Evolutionary conservation across 2,888 invertebrate species (phyloP), one percentile per base, ranked within the genome.

Genomic region (Stictocephala bisonia): DNA sequence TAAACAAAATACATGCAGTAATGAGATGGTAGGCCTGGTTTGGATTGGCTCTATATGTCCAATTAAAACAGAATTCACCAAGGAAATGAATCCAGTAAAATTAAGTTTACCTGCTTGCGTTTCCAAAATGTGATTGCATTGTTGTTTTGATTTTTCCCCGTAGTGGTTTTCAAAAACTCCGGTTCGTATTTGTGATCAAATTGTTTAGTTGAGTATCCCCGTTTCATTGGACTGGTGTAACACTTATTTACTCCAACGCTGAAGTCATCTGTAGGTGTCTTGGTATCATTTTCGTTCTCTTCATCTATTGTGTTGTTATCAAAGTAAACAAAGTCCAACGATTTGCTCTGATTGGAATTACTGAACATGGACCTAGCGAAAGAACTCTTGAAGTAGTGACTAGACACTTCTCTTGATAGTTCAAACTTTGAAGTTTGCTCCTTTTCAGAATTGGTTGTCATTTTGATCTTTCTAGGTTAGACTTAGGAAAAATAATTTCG

Each of bases 321-420:
- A 50, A 77, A 74, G 48, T 77, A 77, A 0, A 77, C 78, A 51
- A 76, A 78, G 67, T 78, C 78, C 48, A 78, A 53, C 18, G 78
- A 78, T 53, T 78, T 78, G 50, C 78, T 78, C 35, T 77, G 77
- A 27, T 73, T 73, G 27, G 75, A 70, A n/a, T 75, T 74, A 20
- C 70, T 75, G 69, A 79, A 77, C 80, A 80, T 79, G 31, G 79
- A 79, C 27, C 79, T 76, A 3, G 80, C 80, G 73, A 80, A 80
- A 6, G 79, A 79, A 58, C 79, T 79, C 68, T 80, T 80, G 74
- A 80, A 80, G 69, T 77, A 79, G 26, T 73, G 72, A 24, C 75
- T 74, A 1, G 72, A 73, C n/a, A 66, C 74, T 29, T 70, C 75
- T 6, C 70, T 51, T 4, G 76, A 76, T 29, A 77, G 70, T 71